Percentiles rank a stretch among this genome's conserved stretches.
Conservation (phyloP, 2,113 vertebrate species). For the Gobius niger region DNA sequence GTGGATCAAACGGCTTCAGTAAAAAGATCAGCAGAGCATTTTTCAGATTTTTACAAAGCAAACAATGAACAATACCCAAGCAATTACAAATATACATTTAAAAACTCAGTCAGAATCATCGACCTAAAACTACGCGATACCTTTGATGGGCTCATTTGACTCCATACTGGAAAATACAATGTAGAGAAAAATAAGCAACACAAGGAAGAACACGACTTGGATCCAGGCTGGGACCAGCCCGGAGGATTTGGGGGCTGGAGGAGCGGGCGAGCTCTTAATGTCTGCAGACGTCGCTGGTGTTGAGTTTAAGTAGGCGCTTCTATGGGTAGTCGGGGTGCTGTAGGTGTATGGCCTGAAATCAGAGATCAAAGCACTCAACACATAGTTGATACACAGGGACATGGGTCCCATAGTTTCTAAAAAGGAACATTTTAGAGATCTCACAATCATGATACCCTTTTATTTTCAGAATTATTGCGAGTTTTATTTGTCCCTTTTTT, state of each 20-base stretch:
- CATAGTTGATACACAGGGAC: not conserved
- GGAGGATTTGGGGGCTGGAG: conserved; percentile 29
- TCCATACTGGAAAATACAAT: conserved; percentile 73
- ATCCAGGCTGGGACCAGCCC: conserved; percentile 70
- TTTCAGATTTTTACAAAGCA: no score
- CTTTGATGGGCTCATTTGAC: conserved; percentile 51
- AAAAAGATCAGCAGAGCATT: no score
- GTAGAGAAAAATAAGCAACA: conserved; percentile 62
- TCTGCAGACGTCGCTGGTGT: conserved; percentile 14
- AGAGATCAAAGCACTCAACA: not conserved
- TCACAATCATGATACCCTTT: not conserved
- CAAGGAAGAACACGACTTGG: conserved; percentile 70
- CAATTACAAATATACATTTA: conserved; percentile 19
- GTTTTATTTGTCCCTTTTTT: no score
- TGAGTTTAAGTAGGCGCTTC: conserved; percentile 25
- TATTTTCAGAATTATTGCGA: no score
- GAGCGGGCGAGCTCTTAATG: not conserved
- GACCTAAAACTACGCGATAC: conserved; percentile 41
- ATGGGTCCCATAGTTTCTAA: not conserved
- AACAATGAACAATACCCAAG: not conserved
- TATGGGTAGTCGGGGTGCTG: conserved; percentile 45
- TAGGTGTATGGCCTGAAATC: conserved; percentile 52
- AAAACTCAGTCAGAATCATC: not conserved
- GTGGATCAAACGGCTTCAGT: no score
- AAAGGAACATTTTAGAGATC: not conserved